Evolutionary conservation across 2,797 vertebrate species (phyloP).

Genomic region (Oreonectes daqikongensis): DNA sequence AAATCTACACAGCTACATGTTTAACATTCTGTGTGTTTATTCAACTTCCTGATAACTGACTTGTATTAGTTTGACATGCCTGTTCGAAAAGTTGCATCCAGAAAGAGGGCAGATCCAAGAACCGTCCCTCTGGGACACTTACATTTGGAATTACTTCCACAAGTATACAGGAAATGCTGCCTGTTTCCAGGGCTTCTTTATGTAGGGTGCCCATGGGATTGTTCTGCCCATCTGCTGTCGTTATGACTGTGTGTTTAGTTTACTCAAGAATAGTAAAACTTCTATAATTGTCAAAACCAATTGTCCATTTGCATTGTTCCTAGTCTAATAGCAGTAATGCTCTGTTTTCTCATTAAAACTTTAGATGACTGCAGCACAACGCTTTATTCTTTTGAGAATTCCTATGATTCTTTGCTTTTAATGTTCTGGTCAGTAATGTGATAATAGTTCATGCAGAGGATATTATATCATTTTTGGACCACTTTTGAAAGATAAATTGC

Average conservation of each 20-base stretch:
- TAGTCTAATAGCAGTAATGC: not conserved
- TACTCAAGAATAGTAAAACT: not conserved
- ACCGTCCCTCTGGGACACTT: not conserved
- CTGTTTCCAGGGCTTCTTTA: not conserved
- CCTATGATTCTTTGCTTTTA: not conserved
- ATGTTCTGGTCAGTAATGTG: not conserved
- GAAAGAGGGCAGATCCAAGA: not conserved
- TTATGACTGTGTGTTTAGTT: not conserved
- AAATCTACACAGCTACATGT: not conserved
- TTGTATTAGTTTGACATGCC: not conserved
- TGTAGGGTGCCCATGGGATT: conserved; percentile 5
- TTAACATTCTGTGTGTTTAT: not conserved
- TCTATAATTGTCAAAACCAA: not conserved
- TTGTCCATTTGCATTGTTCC: not conserved
- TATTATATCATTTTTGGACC: not conserved
- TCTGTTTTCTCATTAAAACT: conserved; percentile 3
- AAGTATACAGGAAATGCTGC: not conserved
- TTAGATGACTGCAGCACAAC: not conserved
- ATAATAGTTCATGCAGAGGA: not conserved
- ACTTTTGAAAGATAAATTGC: not conserved
- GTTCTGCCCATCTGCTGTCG: conserved; percentile 26
- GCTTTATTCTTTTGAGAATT: not conserved
- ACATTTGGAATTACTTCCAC: conserved; percentile 3
- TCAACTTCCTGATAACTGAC: not conserved
- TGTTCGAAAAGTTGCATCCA: conserved; percentile 5